These are phyloP conservation scores for Lepidostoma basale DNA, from an alignment of 1,140 invertebrate species.

Conservation along the genomic window DNA sequence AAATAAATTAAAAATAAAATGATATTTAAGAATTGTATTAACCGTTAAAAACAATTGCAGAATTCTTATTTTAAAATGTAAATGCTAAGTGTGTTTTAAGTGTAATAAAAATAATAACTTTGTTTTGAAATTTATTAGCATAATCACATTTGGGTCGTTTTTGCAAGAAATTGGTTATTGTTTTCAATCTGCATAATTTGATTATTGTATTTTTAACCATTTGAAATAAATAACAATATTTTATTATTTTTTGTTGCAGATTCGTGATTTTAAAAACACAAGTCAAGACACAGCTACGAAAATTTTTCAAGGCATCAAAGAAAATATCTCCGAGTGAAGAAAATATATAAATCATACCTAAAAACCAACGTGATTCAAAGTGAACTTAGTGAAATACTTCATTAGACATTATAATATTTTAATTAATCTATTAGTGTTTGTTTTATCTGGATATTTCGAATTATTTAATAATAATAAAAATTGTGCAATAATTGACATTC, in stretches of 20 bases:
- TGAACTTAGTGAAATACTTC: neutral
- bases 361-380: neutral
- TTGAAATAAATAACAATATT: neutral
- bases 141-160: neutral
- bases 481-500: conserved; percentile 3
- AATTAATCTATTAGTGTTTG: neutral
- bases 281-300: conserved; percentile 14
- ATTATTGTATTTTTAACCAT: neutral
- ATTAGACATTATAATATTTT: neutral
- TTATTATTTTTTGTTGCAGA: conserved; percentile 34
- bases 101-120: too few species aligned
- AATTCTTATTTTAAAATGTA: too few species aligned
- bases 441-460: neutral
- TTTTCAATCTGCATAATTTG: neutral
- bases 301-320: neutral
- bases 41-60: too few species aligned
- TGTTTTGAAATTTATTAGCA: neutral
- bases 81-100: too few species aligned
- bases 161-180: neutral
- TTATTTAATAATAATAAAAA: neutral
- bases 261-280: conserved; percentile 28
- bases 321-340: conserved; percentile 2
- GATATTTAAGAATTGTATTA: neutral
- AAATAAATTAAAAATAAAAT: neutral
- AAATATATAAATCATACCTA: conserved; percentile 5